Conservation (phyloP, 2,888 invertebrate species). For the Volucella zonaria region DNA sequence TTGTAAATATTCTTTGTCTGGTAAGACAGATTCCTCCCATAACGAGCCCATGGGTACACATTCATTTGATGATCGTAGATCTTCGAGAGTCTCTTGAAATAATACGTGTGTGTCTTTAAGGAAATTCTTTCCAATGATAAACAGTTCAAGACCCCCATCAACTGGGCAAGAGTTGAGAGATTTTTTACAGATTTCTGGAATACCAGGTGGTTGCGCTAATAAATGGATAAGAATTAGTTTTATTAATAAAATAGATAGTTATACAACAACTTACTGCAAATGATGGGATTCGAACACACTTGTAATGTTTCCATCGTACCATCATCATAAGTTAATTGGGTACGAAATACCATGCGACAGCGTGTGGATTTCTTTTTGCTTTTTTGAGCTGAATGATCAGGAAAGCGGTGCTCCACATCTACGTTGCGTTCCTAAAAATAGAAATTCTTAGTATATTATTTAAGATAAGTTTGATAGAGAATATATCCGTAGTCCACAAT, state of each 20-base stretch:
- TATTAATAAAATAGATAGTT: not conserved
- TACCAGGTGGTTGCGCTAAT: conserved; percentile 94
- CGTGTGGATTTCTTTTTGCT: conserved; percentile 97
- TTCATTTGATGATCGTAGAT: conserved; percentile 79
- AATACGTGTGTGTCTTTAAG: conserved; percentile 94
- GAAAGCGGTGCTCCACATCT: conserved; percentile 95
- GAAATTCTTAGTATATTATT: not conserved
- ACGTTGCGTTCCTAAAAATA: conserved; percentile 91
- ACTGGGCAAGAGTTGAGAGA: conserved; percentile 91
- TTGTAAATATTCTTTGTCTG: conserved; percentile 94
- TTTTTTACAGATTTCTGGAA: conserved; percentile 95
- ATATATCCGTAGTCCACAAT: too few species aligned
- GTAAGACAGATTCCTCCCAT: conserved; percentile 92
- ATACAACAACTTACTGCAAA: conserved; percentile 91
- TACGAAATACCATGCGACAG: conserved; percentile 97
- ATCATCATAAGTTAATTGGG: conserved; percentile 90
- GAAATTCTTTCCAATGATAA: conserved; percentile 95
- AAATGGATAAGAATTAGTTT: conserved; percentile 5
- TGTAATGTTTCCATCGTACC: conserved; percentile 92
- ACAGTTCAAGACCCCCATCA: conserved; percentile 91
- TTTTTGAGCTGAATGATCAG: conserved; percentile 90
- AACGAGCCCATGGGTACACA: conserved; percentile 83
- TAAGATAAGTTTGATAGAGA: not conserved
- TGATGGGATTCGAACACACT: conserved; percentile 94
- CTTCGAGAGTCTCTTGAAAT: conserved; percentile 84